Conservation (phyloP, 2,797 vertebrate genomes). For the Ispidina picta region DNA sequence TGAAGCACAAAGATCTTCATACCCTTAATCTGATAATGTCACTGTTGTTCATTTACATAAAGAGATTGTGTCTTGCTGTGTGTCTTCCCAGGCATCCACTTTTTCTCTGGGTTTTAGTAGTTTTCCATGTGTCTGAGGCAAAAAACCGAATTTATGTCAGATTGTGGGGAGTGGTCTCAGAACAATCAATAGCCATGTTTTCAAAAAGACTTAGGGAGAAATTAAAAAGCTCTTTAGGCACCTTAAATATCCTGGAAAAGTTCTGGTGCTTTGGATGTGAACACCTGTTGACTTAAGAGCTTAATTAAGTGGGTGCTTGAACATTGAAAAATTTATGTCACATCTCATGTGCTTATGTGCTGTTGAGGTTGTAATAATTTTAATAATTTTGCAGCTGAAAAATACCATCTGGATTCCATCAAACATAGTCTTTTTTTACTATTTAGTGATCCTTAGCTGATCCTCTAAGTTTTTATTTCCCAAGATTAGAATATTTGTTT, state of each 20-base stretch:
- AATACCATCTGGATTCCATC: not conserved
- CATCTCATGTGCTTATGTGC: not conserved
- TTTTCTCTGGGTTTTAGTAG: not conserved
- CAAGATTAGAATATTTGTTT: not conserved
- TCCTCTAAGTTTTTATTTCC: slow-evolving; percentile 4
- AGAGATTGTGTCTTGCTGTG: not conserved
- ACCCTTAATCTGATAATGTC: not conserved
- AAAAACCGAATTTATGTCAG: not conserved
- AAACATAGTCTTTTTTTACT: not conserved
- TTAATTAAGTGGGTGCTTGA: not conserved
- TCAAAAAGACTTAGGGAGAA: not conserved
- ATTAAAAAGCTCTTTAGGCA: not conserved
- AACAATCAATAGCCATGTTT: not conserved
- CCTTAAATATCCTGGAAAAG: not conserved
- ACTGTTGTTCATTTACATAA: not conserved
- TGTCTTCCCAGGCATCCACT: not conserved
- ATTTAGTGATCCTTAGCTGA: not conserved
- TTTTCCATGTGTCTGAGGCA: not conserved
- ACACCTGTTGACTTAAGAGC: not conserved
- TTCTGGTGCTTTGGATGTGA: not conserved
- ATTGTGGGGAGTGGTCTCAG: not conserved
- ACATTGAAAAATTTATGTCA: not conserved
- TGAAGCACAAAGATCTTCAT: not conserved
- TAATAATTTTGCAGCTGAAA: slow-evolving; percentile 9
- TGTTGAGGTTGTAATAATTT: not conserved